Conservation (phyloP, 2,797 vertebrate genomes). For the Mormyrops attenuatus region DNA sequence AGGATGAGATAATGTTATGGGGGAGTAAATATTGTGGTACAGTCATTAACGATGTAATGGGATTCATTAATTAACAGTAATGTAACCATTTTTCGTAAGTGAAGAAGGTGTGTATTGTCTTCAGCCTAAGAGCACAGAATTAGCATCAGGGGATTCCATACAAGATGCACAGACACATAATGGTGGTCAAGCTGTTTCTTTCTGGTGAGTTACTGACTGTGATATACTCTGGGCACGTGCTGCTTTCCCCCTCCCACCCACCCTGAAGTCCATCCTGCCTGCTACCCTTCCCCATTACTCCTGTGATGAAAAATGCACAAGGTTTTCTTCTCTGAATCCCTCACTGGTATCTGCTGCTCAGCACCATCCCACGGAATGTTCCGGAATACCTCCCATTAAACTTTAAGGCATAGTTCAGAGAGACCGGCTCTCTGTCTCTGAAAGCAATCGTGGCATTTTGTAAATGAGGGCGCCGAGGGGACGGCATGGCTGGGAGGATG, state of each 20-base stretch:
- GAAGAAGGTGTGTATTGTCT: slow-evolving; percentile 17
- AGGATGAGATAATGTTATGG: slow-evolving; percentile 53
- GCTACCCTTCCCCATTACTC: not conserved
- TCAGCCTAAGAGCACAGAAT: not conserved
- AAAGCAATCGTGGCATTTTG: slow-evolving; percentile 13
- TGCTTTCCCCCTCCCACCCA: not conserved
- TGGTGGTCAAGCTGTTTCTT: not conserved
- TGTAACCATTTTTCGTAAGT: slow-evolving; percentile 47
- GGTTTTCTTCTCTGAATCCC: not conserved
- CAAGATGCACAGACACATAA: not conserved
- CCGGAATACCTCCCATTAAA: slow-evolving; percentile 8
- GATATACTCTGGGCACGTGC: not conserved
- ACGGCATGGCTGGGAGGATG: not conserved
- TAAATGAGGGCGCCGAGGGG: not conserved
- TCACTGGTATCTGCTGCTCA: not conserved
- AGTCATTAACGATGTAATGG: slow-evolving; percentile 59
- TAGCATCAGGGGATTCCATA: not conserved
- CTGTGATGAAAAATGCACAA: slow-evolving; percentile 18
- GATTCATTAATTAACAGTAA: slow-evolving; percentile 65
- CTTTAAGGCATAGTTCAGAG: not conserved
- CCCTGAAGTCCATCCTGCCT: not conserved
- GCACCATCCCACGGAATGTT: not conserved
- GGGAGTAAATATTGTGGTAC: slow-evolving; percentile 47
- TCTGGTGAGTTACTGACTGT: not conserved
- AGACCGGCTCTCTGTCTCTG: not conserved